Percentiles rank a stretch among this genome's conserved stretches.
Evolutionary conservation across 64 coral and sea anemone species (phyloP).

Genomic region (Pachyseris speciosa): DNA sequence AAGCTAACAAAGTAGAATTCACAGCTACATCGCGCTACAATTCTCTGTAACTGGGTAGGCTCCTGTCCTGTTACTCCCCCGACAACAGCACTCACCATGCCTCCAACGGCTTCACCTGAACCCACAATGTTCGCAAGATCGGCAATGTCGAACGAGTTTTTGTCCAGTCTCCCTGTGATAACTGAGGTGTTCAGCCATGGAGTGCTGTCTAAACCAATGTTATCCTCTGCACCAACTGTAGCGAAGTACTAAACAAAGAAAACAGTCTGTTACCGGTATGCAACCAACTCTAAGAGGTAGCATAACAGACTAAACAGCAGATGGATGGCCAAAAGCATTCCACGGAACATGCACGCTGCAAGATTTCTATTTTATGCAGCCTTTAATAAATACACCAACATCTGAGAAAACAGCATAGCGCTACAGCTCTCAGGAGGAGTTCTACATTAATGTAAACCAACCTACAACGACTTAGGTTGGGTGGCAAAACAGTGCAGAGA

Average conservation of each 20-base stretch:
- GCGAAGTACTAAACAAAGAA: constrained; percentile 85
- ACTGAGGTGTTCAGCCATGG: constrained; percentile 91
- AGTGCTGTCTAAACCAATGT: constrained; percentile 77
- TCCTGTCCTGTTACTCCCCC: constrained; percentile 66
- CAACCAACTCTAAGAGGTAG: too few relatives aligned
- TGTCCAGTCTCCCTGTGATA: constrained; percentile 84
- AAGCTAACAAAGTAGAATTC: constrained; percentile 95
- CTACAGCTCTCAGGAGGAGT: too few relatives aligned
- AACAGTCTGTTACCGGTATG: not conserved
- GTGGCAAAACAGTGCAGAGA: too few relatives aligned
- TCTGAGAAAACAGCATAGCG: too few relatives aligned
- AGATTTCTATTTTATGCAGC: too few relatives aligned
- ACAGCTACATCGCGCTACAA: constrained; percentile 91
- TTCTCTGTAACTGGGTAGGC: constrained; percentile 86
- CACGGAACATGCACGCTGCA: too few relatives aligned
- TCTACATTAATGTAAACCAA: too few relatives aligned
- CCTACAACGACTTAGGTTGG: too few relatives aligned
- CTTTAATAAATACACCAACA: too few relatives aligned
- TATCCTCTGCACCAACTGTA: constrained; percentile 90
- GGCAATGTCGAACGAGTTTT: constrained; percentile 83
- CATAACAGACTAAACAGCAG: too few relatives aligned
- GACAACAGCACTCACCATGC: constrained; percentile 75
- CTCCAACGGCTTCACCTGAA: constrained; percentile 92
- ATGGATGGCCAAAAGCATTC: too few relatives aligned
- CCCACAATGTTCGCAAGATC: constrained; percentile 90